These are phyloP conservation scores for Xenopus borealis DNA, from an alignment of 2,113 vertebrate species.

Conservation along the genomic window DNA sequence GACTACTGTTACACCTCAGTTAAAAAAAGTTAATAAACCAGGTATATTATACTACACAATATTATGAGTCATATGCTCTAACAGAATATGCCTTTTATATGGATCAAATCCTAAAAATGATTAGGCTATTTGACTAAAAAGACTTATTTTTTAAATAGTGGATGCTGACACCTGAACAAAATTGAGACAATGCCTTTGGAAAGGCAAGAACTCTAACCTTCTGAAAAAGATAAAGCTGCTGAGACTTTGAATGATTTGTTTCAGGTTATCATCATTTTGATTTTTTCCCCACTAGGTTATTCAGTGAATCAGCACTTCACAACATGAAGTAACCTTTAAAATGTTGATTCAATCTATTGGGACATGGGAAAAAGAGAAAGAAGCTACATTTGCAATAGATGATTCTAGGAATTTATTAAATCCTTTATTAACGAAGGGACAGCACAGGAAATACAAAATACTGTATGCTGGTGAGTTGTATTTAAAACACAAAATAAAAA, in stretches of 20 bases:
- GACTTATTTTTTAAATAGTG: slow-evolving; percentile 3
- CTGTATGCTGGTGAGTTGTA: too few relatives aligned
- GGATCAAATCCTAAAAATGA: background rate
- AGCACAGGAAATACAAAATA: too few relatives aligned
- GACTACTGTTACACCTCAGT: too few relatives aligned
- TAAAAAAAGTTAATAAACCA: too few relatives aligned
- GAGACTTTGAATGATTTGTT: slow-evolving; percentile 39
- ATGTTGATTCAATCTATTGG: slow-evolving; percentile 23
- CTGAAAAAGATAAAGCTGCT: slow-evolving; percentile 1
- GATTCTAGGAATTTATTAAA: slow-evolving; percentile 10
- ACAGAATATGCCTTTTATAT: too few relatives aligned
- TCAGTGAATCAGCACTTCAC: slow-evolving; percentile 24
- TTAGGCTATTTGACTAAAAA: background rate
- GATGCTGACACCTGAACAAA: slow-evolving; percentile 18
- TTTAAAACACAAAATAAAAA: too few relatives aligned
- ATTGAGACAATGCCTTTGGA: slow-evolving; percentile 29
- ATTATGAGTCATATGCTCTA: too few relatives aligned
- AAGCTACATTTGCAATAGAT: background rate
- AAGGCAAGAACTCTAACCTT: slow-evolving; percentile 14
- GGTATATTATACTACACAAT: too few relatives aligned
- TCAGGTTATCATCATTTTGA: slow-evolving; percentile 31
- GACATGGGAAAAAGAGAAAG: slow-evolving; percentile 3
- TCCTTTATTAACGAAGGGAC: too few relatives aligned
- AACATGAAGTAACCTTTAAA: slow-evolving; percentile 35
- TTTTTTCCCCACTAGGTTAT: slow-evolving; percentile 34